Evolutionary conservation across 2,797 vertebrate species (phyloP), one percentile per base, ranked within the genome.

Genomic region (Lepilemur ruficaudatus): DNA sequence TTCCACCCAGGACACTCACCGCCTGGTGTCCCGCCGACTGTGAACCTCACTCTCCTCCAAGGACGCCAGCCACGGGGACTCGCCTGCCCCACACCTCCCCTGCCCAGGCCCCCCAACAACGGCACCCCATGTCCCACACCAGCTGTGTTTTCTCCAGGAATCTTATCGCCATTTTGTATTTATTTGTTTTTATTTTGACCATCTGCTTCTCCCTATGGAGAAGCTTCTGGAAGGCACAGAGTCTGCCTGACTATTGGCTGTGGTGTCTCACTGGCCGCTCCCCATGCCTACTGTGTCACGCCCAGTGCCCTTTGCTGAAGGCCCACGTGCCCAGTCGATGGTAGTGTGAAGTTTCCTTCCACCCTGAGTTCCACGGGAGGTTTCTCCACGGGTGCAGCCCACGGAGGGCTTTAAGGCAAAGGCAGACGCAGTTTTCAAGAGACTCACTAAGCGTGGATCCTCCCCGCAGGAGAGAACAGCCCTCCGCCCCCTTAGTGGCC

Each of bases 291-390:
- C 13, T n/a, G 9, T 75, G 8, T 46, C 20, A 6, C 1, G 6
- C 6, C 32, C 1, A 14, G 10, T 2, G 15, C 35, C 28, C 2
- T 17, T 50, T 38, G 46, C 22, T 50, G n/a, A 80, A 30, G 25
- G 78, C 23, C 4, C 50, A n/a, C 22, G 12, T 0, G 2, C 7
- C n/a, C 61, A 63, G 13, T 63, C 0, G 1, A 30, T 14, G 14
- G 13, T 6, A 7, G 30, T 5, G 41, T 0, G 4, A 48, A 9
- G 22, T 43, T 7, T 18, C 15, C 81, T 35, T 23, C 17, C 13
- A 0, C 2, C 61, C 32, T 10, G 4, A 10, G 0, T 35, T 83
- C 61, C 10, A 0, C 2, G 18, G 20, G 8, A 17, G 14, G 7
- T 35, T 35, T 28, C 41, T 35, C 32, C 8, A 25, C 43, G 1